phyloP scores from a whole-genome alignment of 2,888 invertebrate species.

The Hypselothyrea guttata region DNA sequence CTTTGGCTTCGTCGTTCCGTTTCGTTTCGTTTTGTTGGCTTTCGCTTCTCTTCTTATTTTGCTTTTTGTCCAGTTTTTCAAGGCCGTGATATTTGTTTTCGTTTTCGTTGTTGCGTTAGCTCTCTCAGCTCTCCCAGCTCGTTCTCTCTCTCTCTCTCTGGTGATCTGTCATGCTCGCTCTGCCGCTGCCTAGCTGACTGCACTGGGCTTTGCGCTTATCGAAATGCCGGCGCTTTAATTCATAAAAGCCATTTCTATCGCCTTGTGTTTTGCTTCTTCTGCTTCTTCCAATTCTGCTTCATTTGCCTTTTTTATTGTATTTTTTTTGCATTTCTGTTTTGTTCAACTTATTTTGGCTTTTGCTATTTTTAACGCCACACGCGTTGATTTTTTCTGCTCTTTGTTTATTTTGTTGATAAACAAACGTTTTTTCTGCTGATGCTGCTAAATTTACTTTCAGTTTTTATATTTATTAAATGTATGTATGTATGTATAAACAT shows the following conservation, averaged over 20 bases:
- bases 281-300: constrained; percentile 17
- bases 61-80: constrained; percentile 58
- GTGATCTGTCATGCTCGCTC: constrained; percentile 12
- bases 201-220: constrained; percentile 36
- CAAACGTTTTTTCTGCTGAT: constrained; percentile 26
- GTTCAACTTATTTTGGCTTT: constrained; percentile 34
- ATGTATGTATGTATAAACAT: constrained; percentile 26
- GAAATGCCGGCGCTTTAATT: constrained; percentile 31
- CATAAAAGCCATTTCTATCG: constrained; percentile 43
- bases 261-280: constrained; percentile 11
- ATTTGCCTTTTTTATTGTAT: constrained; percentile 43
- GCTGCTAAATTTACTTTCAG: constrained; percentile 18
- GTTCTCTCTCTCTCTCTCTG: constrained; percentile 31
- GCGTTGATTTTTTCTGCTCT: constrained; percentile 33
- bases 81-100: constrained; percentile 61
- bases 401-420: constrained; percentile 40
- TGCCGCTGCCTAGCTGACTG: constrained; percentile 9
- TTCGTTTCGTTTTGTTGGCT: constrained; percentile 20
- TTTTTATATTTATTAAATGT: constrained; percentile 39
- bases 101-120: no score
- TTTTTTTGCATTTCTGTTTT: constrained; percentile 21
- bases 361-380: constrained; percentile 63
- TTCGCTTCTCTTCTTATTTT: neutral
- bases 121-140: no score
- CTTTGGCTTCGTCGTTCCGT: constrained; percentile 16